Base-by-base conservation (phyloP, 1,140 invertebrate genomes). In the Ceratina australensis region DNA sequence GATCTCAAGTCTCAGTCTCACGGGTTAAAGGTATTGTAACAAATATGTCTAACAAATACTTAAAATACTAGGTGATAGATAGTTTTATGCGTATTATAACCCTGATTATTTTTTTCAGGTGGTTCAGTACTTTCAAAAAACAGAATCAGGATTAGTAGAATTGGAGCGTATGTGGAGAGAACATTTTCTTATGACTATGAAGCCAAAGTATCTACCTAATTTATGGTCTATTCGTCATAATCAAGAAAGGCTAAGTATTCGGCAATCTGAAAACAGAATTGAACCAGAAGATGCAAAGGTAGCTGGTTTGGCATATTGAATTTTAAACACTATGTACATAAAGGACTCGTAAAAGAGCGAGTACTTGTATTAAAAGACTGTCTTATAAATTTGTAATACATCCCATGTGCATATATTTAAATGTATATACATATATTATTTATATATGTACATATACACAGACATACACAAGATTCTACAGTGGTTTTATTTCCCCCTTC, bases 191-290 rank as follows among this genome's bases (percentile, higher is more conserved):
- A 86, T 92, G 0, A 93, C 93, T 2, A 97, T 97, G 96, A 89
- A 95, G 47, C 96, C 96, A 0, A 89, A 93, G 54, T 94, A 92
- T 90, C 92, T 97, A 86, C 96, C 97, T 0, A 89, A 93, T 7
- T 90, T 96, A 59, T 97, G 97, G 97, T 97, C 96, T 65, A 90
- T 96, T 20, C 93, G 93, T 79, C 96, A 97, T 83, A 96, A 94
- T 84, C 93, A 94, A 65, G 93, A 95, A 64, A 90, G 91, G 24
- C 80, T 91, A 52, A 82, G 74, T n/a, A 89, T 92, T 79, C 89
- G 90, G 57, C 86, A 89, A 61, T 84, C 66, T 26, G 88, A 92
- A 78, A 91, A 90, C 66, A 84, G 90, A 86, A 92, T 93, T 42
- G 83, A 91, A 68, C 87, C 89, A 22, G 79, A 88, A 65, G 91